Conservation (phyloP, 1,140 invertebrate genomes). For the Nasonia giraulti region DNA sequence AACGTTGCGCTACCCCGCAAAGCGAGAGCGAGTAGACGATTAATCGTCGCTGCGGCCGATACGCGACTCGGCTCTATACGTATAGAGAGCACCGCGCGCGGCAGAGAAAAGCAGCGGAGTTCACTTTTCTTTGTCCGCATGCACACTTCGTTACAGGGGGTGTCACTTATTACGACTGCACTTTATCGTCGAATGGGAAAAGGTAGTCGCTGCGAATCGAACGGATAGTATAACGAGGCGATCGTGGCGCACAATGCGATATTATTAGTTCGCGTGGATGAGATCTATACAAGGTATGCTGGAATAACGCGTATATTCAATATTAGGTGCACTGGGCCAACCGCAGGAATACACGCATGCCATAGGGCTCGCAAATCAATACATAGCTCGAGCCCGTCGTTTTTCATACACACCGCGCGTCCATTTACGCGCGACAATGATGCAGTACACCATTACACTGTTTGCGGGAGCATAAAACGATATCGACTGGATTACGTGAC, state of each 20-base stretch:
- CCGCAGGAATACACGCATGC: not conserved
- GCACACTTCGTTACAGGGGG: no score
- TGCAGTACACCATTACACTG: slow-evolving; percentile 47
- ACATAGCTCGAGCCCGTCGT: slow-evolving; percentile 23
- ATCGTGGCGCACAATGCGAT: no score
- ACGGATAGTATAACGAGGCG: no score
- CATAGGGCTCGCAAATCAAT: not conserved
- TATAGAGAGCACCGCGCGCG: no score
- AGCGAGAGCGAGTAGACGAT: not conserved
- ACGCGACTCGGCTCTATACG: not conserved
- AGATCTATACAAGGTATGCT: no score
- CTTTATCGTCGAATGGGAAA: no score
- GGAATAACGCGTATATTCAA: not conserved
- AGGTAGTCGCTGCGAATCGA: no score
- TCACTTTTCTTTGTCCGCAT: no score
- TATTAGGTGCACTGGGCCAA: not conserved
- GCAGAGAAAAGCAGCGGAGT: no score
- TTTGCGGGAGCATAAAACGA: slow-evolving; percentile 47
- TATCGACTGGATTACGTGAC: slow-evolving; percentile 49
- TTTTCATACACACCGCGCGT: slow-evolving; percentile 39
- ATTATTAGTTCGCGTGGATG: no score
- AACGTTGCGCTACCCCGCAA: not conserved
- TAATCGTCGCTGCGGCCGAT: slow-evolving; percentile 22
- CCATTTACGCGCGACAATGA: slow-evolving; percentile 48
- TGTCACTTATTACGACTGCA: no score